Base-by-base conservation (phyloP, 2,797 vertebrate species). In the Hippocampus kuda region DNA sequence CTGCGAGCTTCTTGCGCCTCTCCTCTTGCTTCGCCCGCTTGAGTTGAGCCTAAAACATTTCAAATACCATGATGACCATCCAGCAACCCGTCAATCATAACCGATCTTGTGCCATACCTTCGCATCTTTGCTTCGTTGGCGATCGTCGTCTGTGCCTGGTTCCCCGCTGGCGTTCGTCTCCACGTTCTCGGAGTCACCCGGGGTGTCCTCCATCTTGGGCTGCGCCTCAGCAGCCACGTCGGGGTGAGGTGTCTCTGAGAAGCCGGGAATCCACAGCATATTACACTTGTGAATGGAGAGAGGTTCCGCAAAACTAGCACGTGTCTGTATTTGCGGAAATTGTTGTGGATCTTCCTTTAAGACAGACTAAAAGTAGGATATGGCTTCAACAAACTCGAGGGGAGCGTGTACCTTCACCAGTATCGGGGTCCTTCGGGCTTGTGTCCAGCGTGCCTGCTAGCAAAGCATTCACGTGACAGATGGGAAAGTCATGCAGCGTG, bases 401-500 rank as follows among this genome's bases (percentile, higher is more conserved):
- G 11, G 11, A 46, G 8, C 13, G 1, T 24, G n/a, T 8, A 26
- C 41, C 11, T 72, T 24, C 81, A 81, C 85, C 83, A 61, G 76
- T 66, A 41, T 60, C 68, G 2, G 73, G 34, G 8, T 85, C 79
- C 79, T 88, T 89, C 79, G 76, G 75, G 1, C 76, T 64, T 5
- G 87, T 69, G 67, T 90, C 82, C 70, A 95, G 90, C 0, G 87
- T 92, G 41, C 94, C 94, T 71, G 91, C 91, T 72, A 98, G 87
- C 73, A 99, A 84, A 85, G 92, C 92, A 4, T 93, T 92, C 77
- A 98, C 91, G 82, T 94, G 93, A 88, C 92, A 94, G 84, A 98
- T 93, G 65, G 96, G 96, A 77, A 98, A 98, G 73, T 96, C 95
- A 49, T 95, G 91, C 67, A 99, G 92, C 18, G 79, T 91, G 46